Evolutionary conservation across 2,888 invertebrate genomes (phyloP).

Genomic region (Orgyia antiqua): DNA sequence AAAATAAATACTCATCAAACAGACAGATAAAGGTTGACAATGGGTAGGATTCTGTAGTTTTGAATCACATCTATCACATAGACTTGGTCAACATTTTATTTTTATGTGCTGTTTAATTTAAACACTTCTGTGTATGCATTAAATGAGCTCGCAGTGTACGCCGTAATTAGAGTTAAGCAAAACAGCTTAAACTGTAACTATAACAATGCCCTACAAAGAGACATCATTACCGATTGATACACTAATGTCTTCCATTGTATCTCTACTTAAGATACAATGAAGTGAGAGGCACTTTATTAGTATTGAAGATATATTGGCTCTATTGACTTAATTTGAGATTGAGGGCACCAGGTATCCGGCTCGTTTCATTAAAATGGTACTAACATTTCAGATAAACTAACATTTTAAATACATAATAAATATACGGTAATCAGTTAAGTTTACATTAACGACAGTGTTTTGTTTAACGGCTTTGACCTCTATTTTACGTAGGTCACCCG

Average conservation of each 20-base stretch:
- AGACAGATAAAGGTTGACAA: no score
- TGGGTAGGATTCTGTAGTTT: no score
- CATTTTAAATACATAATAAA: no score
- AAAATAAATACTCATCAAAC: no score
- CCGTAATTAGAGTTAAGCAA: constrained; percentile 10
- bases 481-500: neutral
- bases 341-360: constrained; percentile 4
- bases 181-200: constrained; percentile 4
- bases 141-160: constrained; percentile 7
- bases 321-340: constrained; percentile 8
- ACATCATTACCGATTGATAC: constrained; percentile 6
- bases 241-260: constrained; percentile 9
- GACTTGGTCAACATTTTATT: no score
- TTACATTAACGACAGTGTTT: no score
- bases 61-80: no score
- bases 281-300: neutral
- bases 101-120: no score
- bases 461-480: neutral
- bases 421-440: no score
- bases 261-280: constrained; percentile 7
- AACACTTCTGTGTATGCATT: neutral
- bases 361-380: neutral
- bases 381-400: no score
- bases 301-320: neutral
- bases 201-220: constrained; percentile 10